phyloP scores from a whole-genome alignment of 2,113 vertebrate genomes.

The Cyprinodon brontotheroides region DNA sequence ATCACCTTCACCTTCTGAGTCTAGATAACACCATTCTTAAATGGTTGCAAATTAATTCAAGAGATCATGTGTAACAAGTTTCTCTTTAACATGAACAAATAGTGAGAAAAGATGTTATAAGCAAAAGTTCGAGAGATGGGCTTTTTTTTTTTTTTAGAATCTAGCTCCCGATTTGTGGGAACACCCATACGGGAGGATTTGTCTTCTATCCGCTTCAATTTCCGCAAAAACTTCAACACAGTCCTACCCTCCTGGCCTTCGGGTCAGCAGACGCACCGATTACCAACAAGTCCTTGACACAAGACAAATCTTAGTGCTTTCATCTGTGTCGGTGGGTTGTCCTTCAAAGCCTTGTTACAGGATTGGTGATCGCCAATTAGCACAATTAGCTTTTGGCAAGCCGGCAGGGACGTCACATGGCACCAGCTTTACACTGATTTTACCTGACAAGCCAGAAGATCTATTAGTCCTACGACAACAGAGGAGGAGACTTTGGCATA shows the following conservation, averaged over 20 bases:
- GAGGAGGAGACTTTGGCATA: conserved; percentile 34
- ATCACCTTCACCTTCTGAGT: conserved; percentile 57
- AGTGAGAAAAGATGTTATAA: background rate
- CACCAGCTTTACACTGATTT: conserved; percentile 81
- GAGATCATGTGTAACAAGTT: background rate
- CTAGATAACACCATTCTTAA: conserved; percentile 39
- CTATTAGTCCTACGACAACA: conserved; percentile 61
- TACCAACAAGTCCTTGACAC: conserved; percentile 82
- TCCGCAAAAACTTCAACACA: conserved; percentile 42
- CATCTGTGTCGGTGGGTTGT: conserved; percentile 84
- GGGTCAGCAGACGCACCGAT: conserved; percentile 83
- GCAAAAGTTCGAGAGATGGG: background rate
- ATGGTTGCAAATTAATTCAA: conserved; percentile 11
- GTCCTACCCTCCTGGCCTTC: conserved; percentile 71
- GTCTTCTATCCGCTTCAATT: conserved; percentile 20
- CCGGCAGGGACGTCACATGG: conserved; percentile 80
- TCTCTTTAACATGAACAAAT: background rate
- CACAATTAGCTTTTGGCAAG: conserved; percentile 84
- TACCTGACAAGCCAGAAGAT: conserved; percentile 80
- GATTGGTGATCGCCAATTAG: conserved; percentile 87
- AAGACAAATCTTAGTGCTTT: conserved; percentile 84
- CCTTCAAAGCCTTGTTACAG: conserved; percentile 87
- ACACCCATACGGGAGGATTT: conserved; percentile 4
- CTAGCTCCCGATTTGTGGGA: conserved; percentile 20
- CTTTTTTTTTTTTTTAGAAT: background rate